Evolutionary conservation across 2,888 invertebrate genomes (phyloP), one percentile per base, ranked within the genome.

Genomic region (Biston betularia): DNA sequence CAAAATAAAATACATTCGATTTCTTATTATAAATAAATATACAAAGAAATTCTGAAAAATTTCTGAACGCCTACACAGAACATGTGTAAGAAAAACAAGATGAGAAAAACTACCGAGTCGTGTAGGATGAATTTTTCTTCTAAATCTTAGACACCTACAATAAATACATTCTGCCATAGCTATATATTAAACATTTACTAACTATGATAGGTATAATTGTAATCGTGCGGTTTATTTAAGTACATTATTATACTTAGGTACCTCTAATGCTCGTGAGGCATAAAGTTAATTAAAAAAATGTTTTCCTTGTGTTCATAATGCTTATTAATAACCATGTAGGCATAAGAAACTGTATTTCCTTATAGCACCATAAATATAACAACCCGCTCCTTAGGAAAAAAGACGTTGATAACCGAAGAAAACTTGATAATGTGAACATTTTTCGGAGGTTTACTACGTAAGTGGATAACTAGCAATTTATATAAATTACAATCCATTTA

Each of bases 261-360:
- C 49, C 15, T 57, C 61, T 57, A 56, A 50, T 49, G 44, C 65
- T 66, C 59, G 60, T 62, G 57, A 66, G 61, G 57, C 14, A 42
- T 62, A 57, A 53, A 65, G 56, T 60, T 56, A 55, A 63, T 68
- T 66, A 63, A 57, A 69, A 45, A 69, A 66, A 65, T 58, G 65
- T 70, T 65, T 70, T 71, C 70, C 71, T 71, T 46, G 64, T 73
- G 48, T 45, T 45, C 38, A 52, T 69, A 67, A 63, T 58, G 58
- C 62, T 67, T 62, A 63, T 69, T 69, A 71, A 68, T 70, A 70
- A 63, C 68, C 58, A 63, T 69, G 67, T 54, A 68, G 64, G 42
- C 58, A 52, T 50, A 61, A 70, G 70, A 71, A 63, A 67, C 49
- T 57, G 53, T 60, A 33, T 74, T 75, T 73, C 75, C 73, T 75